phyloP scores from a whole-genome alignment of 1,140 invertebrate genomes.

The Belonocnema kinseyi region DNA sequence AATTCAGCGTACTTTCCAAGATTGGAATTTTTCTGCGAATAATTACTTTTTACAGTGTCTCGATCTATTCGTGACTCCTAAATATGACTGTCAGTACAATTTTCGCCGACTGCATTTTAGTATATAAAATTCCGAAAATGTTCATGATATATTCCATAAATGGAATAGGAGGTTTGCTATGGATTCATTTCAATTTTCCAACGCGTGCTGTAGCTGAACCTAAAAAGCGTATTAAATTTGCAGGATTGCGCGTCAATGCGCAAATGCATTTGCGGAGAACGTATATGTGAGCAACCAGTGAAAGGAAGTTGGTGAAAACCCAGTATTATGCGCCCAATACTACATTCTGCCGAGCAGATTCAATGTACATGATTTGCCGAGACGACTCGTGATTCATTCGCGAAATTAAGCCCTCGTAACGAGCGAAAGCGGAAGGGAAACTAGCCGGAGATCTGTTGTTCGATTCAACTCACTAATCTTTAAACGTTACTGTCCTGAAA shows the following conservation, averaged over 20 bases:
- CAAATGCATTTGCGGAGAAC: not conserved
- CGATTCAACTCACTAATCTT: not conserved
- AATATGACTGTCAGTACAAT: not conserved
- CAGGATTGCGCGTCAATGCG: constrained; percentile 1
- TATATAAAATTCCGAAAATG: no score
- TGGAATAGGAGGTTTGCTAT: no score
- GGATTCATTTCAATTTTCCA: not conserved
- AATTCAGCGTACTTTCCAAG: no score
- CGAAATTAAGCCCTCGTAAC: constrained; percentile 12
- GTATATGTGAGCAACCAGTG: not conserved
- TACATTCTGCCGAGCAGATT: constrained; percentile 2
- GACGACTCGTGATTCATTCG: constrained; percentile 20
- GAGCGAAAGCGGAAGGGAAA: constrained; percentile 16
- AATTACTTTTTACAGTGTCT: not conserved
- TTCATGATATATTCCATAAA: no score
- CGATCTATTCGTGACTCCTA: not conserved
- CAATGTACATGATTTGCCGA: constrained; percentile 5
- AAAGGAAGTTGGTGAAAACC: constrained; percentile 23
- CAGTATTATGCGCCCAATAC: constrained; percentile 17
- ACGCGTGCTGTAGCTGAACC: not conserved
- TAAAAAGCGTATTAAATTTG: not conserved
- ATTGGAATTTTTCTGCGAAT: no score
- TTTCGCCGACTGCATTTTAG: not conserved
- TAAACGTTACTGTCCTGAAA: not conserved
- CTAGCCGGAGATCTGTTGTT: not conserved